Percentiles rank a stretch among this genome's conserved stretches.
Evolutionary conservation across 2,797 vertebrate genomes (phyloP).

Genomic region (Enteromius treurensis): DNA sequence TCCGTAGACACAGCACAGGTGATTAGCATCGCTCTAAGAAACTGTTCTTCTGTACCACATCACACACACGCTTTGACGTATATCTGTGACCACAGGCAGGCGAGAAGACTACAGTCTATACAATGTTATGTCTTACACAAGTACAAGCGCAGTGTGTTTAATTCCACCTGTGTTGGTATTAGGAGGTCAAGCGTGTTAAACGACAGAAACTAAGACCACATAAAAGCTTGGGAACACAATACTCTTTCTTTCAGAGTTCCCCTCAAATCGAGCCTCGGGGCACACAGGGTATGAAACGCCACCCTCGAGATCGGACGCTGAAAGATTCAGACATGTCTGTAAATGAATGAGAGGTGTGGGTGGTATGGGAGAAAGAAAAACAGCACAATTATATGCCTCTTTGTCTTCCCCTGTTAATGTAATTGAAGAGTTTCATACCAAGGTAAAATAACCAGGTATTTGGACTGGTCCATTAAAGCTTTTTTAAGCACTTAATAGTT

Average conservation of each 20-base stretch:
- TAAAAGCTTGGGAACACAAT: constrained; percentile 36
- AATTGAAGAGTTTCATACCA: constrained; percentile 37
- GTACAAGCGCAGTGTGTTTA: constrained; percentile 28
- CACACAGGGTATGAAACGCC: constrained; percentile 27
- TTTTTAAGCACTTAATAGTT: constrained; percentile 8
- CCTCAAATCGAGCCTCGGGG: constrained; percentile 43
- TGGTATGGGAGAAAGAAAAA: constrained; percentile 21
- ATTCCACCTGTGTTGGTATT: constrained; percentile 54
- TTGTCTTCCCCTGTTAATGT: constrained; percentile 25
- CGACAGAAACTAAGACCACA: constrained; percentile 29
- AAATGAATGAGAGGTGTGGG: constrained; percentile 47
- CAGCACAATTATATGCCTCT: constrained; percentile 35
- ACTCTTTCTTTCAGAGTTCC: constrained; percentile 26
- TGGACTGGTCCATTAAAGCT: too few relatives aligned
- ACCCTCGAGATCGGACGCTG: constrained; percentile 17
- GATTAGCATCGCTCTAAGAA: constrained; percentile 74
- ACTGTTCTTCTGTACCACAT: constrained; percentile 61
- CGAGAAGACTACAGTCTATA: constrained; percentile 29
- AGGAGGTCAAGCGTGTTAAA: constrained; percentile 40
- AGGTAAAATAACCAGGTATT: constrained; percentile 10
- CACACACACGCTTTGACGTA: constrained; percentile 69
- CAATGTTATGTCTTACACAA: constrained; percentile 41
- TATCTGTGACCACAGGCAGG: constrained; percentile 8
- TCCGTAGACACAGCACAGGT: constrained; percentile 74
- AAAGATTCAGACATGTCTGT: constrained; percentile 12